Evolutionary conservation across 2,797 vertebrate genomes (phyloP).

Genomic region (Hirundo rustica): DNA sequence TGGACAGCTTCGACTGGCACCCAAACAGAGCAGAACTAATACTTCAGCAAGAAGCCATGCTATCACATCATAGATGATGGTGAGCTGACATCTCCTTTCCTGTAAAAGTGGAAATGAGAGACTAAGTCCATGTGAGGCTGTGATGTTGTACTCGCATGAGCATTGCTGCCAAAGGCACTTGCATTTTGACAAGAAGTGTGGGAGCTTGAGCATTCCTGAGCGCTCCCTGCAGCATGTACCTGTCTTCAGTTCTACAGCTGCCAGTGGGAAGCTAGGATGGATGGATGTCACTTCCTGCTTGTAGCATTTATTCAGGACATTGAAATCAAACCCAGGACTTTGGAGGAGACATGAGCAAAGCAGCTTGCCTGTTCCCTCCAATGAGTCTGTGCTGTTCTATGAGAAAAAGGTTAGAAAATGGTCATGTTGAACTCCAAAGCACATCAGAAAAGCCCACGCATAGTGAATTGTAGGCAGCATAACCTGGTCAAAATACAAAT

Average conservation of each 20-base stretch:
- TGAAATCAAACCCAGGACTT: neutral
- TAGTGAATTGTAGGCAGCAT: neutral
- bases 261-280: neutral
- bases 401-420: neutral
- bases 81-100: neutral
- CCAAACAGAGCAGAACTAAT: neutral
- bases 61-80: neutral
- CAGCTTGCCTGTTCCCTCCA: neutral
- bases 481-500: neutral
- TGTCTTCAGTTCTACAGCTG: neutral
- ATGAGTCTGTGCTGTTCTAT: neutral
- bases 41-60: neutral
- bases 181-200: neutral
- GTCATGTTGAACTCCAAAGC: neutral
- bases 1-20: too few relatives aligned
- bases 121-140: neutral
- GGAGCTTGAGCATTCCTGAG: neutral
- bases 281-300: neutral
- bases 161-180: neutral
- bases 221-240: fast-evolving
- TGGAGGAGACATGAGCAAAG: neutral
- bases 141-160: neutral
- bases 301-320: neutral
- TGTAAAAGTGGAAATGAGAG: neutral
- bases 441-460: neutral